Conservation (phyloP, 2,113 vertebrate genomes). For the Psittacula cyanocephala region DNA sequence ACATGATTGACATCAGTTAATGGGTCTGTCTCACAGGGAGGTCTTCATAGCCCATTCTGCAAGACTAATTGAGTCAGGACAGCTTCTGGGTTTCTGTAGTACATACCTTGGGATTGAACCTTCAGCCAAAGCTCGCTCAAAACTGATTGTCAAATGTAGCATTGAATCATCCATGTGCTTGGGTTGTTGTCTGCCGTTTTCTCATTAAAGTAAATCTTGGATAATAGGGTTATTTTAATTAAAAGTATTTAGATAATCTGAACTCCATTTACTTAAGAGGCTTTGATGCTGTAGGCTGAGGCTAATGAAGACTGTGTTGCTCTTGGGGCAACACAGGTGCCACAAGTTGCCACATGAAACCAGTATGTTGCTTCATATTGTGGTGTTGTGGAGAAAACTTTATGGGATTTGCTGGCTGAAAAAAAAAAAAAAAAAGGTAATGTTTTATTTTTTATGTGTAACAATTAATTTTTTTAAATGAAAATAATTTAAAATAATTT, state of each 20-base stretch:
- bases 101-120: neutral
- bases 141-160: neutral
- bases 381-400: neutral
- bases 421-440: neutral
- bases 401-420: neutral
- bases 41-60: neutral
- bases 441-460: neutral
- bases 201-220: conserved; percentile 49
- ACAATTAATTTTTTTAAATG: neutral
- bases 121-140: neutral
- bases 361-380: neutral
- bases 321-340: neutral
- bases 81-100: neutral
- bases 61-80: neutral
- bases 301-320: neutral
- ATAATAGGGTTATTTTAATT: conserved; percentile 28
- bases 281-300: neutral
- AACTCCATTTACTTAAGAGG: neutral
- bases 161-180: neutral
- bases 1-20: neutral
- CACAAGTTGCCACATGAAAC: neutral
- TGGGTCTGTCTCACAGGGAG: neutral
- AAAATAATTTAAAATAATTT: neutral
- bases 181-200: neutral
- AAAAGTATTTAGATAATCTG: neutral